Evolutionary conservation across 2,888 invertebrate species (phyloP), one percentile per base, ranked within the genome.

Genomic region (Tetragonula carbonaria): DNA sequence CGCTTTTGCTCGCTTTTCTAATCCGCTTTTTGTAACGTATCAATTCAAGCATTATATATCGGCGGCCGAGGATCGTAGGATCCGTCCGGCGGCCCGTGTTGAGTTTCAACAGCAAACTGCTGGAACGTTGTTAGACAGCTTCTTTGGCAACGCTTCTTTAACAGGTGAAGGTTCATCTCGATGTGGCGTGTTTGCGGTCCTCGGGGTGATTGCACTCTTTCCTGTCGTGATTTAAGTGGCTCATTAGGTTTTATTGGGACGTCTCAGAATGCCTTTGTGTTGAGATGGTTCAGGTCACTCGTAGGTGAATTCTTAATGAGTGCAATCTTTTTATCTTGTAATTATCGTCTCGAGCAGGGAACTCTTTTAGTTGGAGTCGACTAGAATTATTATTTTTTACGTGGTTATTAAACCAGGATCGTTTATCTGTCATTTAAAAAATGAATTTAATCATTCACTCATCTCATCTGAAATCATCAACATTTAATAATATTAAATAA

Each of bases 21-120:
- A 81, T 77, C 74, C 45, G 18, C 51, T 72, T 78, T 82, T 71
- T 65, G 28, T 63, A 21, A 50, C 71, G 23, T 62, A 51, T 82
- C 67, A 73, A 78, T 66, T 71, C 73, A 65, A 66, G 21, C 50
- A n/a, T 16, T 50, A 59, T 21, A 28, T 18, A 2, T 21, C 3
- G 28, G 4, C 16, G 16, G 28, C 28, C 2, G 67, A 67, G 45
- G 57, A 23, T 23, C 38, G 57, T 45, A 16, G 4, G 68, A 23
- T 38, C 16, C 18, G 23, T 0, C n/a, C 28, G 55, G n/a, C 45
- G 4, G 6, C 13, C 13, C 4, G 67, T 0, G 23, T 66, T 45
- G 18, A 18, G 38, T 75, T 8, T 65, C 1, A 38, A 57, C 21
- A 38, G 45, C 13, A 55, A 50, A 21, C 18, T 21, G 5, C 14